Conservation (phyloP, 2,113 vertebrate genomes). For the Merops nubicus region DNA sequence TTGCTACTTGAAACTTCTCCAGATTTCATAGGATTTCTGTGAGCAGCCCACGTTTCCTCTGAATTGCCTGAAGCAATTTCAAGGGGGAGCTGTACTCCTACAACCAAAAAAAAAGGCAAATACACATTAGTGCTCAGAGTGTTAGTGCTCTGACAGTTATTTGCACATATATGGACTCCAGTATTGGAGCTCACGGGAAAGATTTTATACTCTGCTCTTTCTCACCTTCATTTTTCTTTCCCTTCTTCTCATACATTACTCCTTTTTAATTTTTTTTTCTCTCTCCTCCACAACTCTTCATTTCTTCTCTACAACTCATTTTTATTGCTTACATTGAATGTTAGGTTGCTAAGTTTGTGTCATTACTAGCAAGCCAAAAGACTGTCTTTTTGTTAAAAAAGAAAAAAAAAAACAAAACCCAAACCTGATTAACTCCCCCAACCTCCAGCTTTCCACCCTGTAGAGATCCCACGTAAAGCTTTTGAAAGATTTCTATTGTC, state of each 20-base stretch:
- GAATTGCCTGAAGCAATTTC: background rate
- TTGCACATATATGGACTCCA: background rate
- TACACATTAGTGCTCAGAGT: background rate
- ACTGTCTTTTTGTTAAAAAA: background rate
- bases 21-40: background rate
- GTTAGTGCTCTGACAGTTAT: background rate
- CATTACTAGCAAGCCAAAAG: background rate
- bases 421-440: no score
- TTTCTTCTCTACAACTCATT: no score
- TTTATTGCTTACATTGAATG: background rate
- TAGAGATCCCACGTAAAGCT: background rate
- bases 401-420: no score
- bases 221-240: background rate
- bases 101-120: background rate
- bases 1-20: background rate
- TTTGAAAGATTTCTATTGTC: background rate
- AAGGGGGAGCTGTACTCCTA: background rate
- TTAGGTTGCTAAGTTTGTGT: background rate
- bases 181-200: background rate
- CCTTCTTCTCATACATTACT: background rate
- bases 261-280: no score
- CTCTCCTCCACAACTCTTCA: no score
- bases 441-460: fast-evolving
- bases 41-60: background rate
- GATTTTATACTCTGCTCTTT: background rate